phyloP scores from a whole-genome alignment of 2,888 invertebrate species.

The Steromphala cineraria region DNA sequence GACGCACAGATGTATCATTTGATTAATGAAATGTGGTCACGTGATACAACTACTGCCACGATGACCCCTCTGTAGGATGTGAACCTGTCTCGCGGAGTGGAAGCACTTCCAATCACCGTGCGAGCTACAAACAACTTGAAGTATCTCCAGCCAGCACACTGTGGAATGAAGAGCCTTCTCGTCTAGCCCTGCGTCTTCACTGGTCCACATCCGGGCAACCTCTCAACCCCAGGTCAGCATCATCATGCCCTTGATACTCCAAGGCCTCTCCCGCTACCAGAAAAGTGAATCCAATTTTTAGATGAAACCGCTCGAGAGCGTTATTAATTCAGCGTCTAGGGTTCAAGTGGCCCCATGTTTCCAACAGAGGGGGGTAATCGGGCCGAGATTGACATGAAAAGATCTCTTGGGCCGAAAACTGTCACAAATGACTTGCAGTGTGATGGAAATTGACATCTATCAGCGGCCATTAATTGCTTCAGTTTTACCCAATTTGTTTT shows the following conservation, averaged over 20 bases:
- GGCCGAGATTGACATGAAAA: slow-evolving; percentile 1
- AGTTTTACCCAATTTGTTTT: slow-evolving; percentile 5
- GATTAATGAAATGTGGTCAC: no score
- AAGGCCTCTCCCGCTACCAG: neutral
- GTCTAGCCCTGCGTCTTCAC: neutral
- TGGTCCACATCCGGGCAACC: neutral
- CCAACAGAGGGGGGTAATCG: neutral
- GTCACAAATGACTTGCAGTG: neutral
- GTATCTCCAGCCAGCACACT: no score
- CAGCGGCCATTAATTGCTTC: neutral
- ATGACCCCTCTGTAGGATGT: no score
- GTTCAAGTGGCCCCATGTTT: slow-evolving; percentile 1
- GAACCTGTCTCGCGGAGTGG: no score
- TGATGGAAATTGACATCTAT: slow-evolving; percentile 8
- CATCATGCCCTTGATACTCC: neutral
- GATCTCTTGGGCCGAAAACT: slow-evolving; percentile 2
- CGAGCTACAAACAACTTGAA: no score
- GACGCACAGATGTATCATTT: no score
- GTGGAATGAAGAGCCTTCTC: neutral
- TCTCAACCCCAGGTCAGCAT: neutral
- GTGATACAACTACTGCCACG: no score
- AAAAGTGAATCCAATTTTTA: slow-evolving; percentile 5
- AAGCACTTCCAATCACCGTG: no score
- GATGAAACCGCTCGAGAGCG: slow-evolving; percentile 1
- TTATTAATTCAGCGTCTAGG: neutral